These are phyloP conservation scores for Gasterosteus nipponicus DNA, from an alignment of 2,113 vertebrate genomes.

Conservation along the genomic window DNA sequence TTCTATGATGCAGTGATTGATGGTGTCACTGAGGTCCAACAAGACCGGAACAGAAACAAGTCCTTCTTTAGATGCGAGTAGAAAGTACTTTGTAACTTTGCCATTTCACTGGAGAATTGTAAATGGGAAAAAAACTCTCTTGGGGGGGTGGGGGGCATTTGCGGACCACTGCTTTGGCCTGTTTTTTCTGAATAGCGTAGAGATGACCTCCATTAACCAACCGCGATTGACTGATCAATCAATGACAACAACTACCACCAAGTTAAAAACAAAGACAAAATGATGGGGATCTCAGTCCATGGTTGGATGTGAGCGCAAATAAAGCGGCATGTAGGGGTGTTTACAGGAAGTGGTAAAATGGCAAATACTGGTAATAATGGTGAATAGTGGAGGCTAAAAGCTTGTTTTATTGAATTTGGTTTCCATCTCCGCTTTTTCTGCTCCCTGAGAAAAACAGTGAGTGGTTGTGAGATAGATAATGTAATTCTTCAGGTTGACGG, in stretches of 20 bases:
- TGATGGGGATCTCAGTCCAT: background rate
- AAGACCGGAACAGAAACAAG: too few species aligned
- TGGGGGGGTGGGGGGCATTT: too few species aligned
- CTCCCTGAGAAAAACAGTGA: constrained; percentile 1
- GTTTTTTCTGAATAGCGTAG: too few species aligned
- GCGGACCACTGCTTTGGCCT: too few species aligned
- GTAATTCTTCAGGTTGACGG: background rate
- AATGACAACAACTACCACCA: background rate
- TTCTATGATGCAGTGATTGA: too few species aligned
- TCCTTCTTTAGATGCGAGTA: too few species aligned
- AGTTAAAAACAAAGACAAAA: background rate
- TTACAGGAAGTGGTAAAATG: background rate
- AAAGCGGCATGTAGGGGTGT: background rate
- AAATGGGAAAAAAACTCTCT: too few species aligned
- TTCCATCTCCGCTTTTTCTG: constrained; percentile 26
- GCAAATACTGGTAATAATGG: background rate
- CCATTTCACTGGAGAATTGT: too few species aligned
- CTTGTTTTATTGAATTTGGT: constrained; percentile 37
- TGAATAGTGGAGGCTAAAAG: constrained; percentile 28
- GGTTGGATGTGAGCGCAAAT: background rate
- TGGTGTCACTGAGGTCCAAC: too few species aligned
- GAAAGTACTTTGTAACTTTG: too few species aligned
- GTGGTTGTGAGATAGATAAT: constrained; percentile 7
- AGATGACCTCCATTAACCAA: too few species aligned
- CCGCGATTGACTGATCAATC: too few species aligned